Evolutionary conservation across 2,888 invertebrate species (phyloP).

Genomic region (Oscheius myriophilus): DNA sequence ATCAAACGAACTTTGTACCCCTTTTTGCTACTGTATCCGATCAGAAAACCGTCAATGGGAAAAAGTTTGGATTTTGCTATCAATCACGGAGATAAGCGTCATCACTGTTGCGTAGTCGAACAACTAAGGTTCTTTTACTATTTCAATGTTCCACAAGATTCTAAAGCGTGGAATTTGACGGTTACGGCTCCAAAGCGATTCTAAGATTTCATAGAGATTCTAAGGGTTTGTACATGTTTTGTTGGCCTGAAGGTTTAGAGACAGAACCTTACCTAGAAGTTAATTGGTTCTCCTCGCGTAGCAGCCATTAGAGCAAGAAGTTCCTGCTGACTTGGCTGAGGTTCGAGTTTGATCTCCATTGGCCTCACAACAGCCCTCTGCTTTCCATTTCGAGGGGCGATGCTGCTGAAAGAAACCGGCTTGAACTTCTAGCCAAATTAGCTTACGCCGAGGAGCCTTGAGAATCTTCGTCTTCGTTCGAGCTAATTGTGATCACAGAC

Average conservation of each 20-base stretch:
- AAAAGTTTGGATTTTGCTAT: too few species aligned
- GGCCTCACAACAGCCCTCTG: constrained; percentile 27
- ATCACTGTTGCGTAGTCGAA: too few species aligned
- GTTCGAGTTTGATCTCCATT: constrained; percentile 21
- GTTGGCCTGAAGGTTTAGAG: constrained; percentile 6
- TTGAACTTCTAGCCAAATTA: background rate
- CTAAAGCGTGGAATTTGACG: too few species aligned
- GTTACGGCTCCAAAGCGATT: too few species aligned
- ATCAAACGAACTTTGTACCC: too few species aligned
- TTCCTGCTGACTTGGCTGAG: constrained; percentile 22
- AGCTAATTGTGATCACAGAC: constrained; percentile 33
- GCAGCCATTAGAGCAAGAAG: constrained; percentile 20
- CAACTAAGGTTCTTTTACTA: too few species aligned
- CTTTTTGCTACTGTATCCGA: too few species aligned
- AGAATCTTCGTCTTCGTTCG: constrained; percentile 30
- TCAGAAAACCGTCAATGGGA: too few species aligned
- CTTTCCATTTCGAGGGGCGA: constrained; percentile 11
- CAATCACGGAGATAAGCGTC: too few species aligned
- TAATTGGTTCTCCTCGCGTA: background rate
- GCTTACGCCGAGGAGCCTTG: background rate
- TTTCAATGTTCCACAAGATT: too few species aligned
- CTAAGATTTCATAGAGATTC: too few species aligned
- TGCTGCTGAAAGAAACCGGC: background rate
- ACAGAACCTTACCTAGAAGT: background rate
- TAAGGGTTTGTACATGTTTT: too few species aligned